Evolutionary conservation across 2,888 invertebrate genomes (phyloP).

Genomic region (Thereva unica): DNA sequence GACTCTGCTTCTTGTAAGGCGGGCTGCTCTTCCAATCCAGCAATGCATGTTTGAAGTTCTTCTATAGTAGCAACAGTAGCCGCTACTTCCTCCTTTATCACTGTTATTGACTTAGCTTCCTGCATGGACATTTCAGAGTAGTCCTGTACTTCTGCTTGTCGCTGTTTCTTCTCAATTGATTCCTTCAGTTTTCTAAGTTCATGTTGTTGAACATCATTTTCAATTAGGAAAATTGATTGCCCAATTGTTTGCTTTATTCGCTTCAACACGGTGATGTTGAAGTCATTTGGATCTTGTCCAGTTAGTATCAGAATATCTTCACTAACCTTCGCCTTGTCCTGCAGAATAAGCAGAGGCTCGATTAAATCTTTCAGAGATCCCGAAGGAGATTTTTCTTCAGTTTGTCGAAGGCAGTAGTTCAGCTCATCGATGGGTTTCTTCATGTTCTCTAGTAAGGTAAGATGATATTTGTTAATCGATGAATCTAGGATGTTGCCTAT

Average conservation of each 20-base stretch:
- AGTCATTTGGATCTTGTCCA: slow-evolving; percentile 47
- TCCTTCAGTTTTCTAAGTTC: slow-evolving; percentile 53
- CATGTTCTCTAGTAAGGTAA: slow-evolving; percentile 60
- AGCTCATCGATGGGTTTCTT: slow-evolving; percentile 61
- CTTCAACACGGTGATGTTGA: slow-evolving; percentile 49
- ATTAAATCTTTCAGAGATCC: slow-evolving; percentile 55
- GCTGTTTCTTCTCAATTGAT: slow-evolving; percentile 52
- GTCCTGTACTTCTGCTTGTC: slow-evolving; percentile 48
- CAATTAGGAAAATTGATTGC: slow-evolving; percentile 47
- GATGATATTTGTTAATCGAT: slow-evolving; percentile 53
- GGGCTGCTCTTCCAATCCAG: slow-evolving; percentile 47
- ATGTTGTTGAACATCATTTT: slow-evolving; percentile 54
- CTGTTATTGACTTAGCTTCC: slow-evolving; percentile 51
- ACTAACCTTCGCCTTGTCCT: slow-evolving; percentile 52
- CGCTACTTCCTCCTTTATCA: slow-evolving; percentile 49
- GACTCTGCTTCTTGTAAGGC: slow-evolving; percentile 37
- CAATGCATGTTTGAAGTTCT: slow-evolving; percentile 53
- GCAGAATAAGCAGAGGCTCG: slow-evolving; percentile 54
- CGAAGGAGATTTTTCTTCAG: slow-evolving; percentile 55
- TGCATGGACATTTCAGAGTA: slow-evolving; percentile 49
- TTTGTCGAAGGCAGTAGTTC: slow-evolving; percentile 58
- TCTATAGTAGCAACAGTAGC: slow-evolving; percentile 48
- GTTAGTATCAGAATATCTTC: slow-evolving; percentile 50
- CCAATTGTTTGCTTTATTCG: slow-evolving; percentile 48
- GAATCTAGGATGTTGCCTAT: slow-evolving; percentile 64